phyloP scores from a whole-genome alignment of 2,797 vertebrate species.

The Avahi laniger region DNA sequence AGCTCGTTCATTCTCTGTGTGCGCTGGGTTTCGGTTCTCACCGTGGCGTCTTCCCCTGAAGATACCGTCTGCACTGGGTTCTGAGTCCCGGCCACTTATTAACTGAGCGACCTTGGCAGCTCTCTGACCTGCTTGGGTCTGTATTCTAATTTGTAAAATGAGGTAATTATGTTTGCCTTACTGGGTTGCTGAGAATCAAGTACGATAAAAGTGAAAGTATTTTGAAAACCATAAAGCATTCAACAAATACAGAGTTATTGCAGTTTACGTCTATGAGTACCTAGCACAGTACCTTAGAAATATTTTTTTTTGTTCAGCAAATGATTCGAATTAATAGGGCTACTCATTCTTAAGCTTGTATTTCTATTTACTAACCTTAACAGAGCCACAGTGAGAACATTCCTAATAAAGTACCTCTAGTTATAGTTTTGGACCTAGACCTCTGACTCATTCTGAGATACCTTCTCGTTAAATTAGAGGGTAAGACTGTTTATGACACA shows the following conservation, averaged over 20 bases:
- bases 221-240: background rate
- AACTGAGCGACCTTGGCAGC: background rate
- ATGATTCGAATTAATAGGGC: background rate
- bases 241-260: background rate
- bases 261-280: fast-evolving
- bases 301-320: background rate
- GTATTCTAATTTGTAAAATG: background rate
- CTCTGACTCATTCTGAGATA: background rate
- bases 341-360: background rate
- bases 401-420: background rate
- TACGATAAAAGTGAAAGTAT: background rate
- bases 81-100: background rate
- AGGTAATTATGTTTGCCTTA: background rate
- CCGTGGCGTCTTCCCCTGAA: fast-evolving
- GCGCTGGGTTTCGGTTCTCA: background rate
- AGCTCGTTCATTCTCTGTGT: fast-evolving
- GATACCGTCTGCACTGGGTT: background rate
- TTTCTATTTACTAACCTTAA: background rate
- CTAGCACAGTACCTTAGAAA: background rate
- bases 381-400: background rate
- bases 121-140: background rate
- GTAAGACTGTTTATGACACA: no score
- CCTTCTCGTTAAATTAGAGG: background rate
- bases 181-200: background rate
- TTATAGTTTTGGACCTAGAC: background rate